phyloP scores from a whole-genome alignment of 2,113 vertebrate genomes.

The Aspiorhynchus laticeps region DNA sequence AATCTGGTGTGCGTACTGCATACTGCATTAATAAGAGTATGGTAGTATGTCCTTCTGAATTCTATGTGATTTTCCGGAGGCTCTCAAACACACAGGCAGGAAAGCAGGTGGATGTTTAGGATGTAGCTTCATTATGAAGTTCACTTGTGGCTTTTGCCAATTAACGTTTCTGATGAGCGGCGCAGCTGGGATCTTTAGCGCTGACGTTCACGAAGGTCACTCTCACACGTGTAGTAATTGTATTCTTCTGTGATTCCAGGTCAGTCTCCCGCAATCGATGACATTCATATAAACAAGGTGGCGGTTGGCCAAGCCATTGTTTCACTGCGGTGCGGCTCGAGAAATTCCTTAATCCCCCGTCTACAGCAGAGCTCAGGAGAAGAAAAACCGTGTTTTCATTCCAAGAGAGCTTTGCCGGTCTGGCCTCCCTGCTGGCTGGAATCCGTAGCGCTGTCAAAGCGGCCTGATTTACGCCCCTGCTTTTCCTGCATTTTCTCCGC shows the following conservation, averaged over 20 bases:
- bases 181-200: not conserved
- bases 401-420: conserved; percentile 26
- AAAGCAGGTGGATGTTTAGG: conserved; percentile 28
- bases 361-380: not conserved
- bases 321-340: not conserved
- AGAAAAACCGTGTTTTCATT: conserved; percentile 8
- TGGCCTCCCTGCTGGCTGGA: conserved; percentile 36
- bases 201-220: conserved; percentile 4
- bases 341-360: conserved; percentile 30
- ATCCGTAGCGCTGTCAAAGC: conserved; percentile 5
- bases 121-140: conserved; percentile 32
- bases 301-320: conserved; percentile 6
- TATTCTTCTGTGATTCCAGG: conserved; percentile 22
- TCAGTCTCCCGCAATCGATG: not conserved
- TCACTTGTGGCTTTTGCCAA: not conserved
- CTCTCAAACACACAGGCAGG: not conserved
- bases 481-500: conserved; percentile 38
- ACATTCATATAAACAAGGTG: conserved; percentile 5
- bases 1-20: not conserved
- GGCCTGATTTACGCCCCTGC: conserved; percentile 46
- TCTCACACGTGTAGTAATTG: not conserved
- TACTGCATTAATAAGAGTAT: no score
- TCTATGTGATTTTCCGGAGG: not conserved
- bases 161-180: not conserved
- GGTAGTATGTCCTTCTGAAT: not conserved